Conservation (phyloP, 2,797 vertebrate genomes). For the Podarcis lilfordi region DNA sequence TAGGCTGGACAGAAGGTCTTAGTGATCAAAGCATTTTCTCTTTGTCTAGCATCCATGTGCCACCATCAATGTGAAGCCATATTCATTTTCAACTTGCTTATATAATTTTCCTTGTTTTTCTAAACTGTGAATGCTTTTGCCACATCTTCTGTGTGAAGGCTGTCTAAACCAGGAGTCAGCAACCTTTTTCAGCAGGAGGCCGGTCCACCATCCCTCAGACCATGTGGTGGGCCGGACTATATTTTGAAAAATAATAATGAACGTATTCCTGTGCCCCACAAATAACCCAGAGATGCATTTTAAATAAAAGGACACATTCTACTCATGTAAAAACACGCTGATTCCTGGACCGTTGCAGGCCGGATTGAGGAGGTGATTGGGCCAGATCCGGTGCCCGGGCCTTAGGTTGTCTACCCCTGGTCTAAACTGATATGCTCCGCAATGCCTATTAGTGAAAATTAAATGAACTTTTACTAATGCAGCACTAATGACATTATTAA, state of each 20-base stretch:
- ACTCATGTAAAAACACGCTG: no score
- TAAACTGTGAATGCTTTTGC: conserved; percentile 51
- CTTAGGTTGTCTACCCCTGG: not conserved
- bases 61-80: conserved; percentile 34
- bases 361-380: no score
- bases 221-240: no score
- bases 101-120: conserved; percentile 38
- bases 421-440: conserved; percentile 34
- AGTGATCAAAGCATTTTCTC: not conserved
- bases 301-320: no score
- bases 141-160: conserved; percentile 37
- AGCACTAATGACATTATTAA: conserved; percentile 5
- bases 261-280: no score
- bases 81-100: conserved; percentile 46
- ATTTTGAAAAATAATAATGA: no score
- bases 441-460: conserved; percentile 49
- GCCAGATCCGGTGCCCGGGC: no score
- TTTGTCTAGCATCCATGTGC: not conserved
- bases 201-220: no score
- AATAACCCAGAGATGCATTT: no score
- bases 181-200: no score
- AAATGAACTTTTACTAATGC: conserved; percentile 57
- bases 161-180: not conserved
- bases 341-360: no score
- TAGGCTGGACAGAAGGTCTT: conserved; percentile 24